Base-by-base conservation (phyloP, 2,113 vertebrate genomes). In the Numida meleagris region DNA sequence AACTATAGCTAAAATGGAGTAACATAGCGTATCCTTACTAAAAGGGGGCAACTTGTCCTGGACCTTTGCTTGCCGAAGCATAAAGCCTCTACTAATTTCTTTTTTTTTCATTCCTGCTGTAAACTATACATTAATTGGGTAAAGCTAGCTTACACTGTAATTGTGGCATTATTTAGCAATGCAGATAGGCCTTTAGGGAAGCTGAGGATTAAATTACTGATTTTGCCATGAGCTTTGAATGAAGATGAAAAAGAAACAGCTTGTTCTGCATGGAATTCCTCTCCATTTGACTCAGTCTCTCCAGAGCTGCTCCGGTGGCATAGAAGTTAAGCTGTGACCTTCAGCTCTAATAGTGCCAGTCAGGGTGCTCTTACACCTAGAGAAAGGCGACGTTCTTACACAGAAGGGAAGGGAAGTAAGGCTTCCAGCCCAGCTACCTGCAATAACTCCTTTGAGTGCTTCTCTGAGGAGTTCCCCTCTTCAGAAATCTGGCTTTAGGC, bases 1-100 rank as follows among this genome's bases (percentile, higher is more conserved):
- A 25, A 57, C 17, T 23, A 14, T 45, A 90, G 34, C 36, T 83
- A 46, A 50, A 27, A 34, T n/a, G 10, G 58, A 82, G 58, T 79
- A 68, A 57, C 13, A 48, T 13, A 17, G 18, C 12, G 11, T 19
- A 6, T 62, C 33, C 31, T 80, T 73, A 21, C n/a, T 50, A 45
- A 19, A 29, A 74, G 59, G 76, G 91, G 20, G 25, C 45, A 80
- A 67, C 33, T 11, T 66, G 8, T 58, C 63, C 36, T 91, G 50
- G 59, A 88, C 79, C 76, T 91, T 91, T 67, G 55, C 53, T 90
- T 93, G 45, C 55, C 88, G 62, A 77, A 89, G 82, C 12, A n/a
- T 9, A 3, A 45, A 55, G 20, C 8, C 14, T 45, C 18, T 55
- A 18, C 33, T 88, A 89, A 86, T 42, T 76, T 40, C 55, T 93